These are phyloP conservation scores for Dreissena polymorpha DNA, from an alignment of 1,140 invertebrate genomes.

Conservation along the genomic window DNA sequence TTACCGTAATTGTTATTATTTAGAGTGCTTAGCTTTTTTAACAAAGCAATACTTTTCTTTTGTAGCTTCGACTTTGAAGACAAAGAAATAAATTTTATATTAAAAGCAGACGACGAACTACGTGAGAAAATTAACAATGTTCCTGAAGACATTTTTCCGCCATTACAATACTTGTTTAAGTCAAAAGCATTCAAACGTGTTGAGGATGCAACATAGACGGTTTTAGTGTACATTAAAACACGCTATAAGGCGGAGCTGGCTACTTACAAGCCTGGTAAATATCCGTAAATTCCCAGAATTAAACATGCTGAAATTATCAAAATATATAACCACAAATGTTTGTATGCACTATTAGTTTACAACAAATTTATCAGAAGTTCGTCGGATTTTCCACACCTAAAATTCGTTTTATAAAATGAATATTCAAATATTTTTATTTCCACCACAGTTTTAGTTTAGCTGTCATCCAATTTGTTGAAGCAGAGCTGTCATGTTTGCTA, in stretches of 20 bases:
- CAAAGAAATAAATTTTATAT: neutral
- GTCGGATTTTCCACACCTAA: neutral
- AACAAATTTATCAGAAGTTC: no score
- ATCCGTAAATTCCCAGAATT: neutral
- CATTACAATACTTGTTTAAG: slow-evolving; percentile 15
- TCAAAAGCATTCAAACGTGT: neutral
- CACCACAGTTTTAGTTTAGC: no score
- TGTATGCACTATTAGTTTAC: no score
- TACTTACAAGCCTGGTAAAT: slow-evolving; percentile 11
- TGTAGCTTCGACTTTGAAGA: slow-evolving; percentile 12
- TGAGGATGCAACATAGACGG: neutral
- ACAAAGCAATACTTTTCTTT: neutral
- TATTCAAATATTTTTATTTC: no score
- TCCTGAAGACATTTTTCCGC: slow-evolving; percentile 4
- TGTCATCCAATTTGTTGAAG: no score
- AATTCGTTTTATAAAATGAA: no score
- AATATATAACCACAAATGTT: no score
- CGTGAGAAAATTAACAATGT: neutral
- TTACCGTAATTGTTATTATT: no score
- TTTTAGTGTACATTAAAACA: neutral
- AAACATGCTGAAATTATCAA: neutral
- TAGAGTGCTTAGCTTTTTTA: no score
- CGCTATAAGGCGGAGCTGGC: neutral
- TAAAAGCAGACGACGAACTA: neutral
- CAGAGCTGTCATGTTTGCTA: no score